Evolutionary conservation across 2,113 vertebrate genomes (phyloP), one percentile per base, ranked within the genome.

Genomic region (Zosterops pallidus): DNA sequence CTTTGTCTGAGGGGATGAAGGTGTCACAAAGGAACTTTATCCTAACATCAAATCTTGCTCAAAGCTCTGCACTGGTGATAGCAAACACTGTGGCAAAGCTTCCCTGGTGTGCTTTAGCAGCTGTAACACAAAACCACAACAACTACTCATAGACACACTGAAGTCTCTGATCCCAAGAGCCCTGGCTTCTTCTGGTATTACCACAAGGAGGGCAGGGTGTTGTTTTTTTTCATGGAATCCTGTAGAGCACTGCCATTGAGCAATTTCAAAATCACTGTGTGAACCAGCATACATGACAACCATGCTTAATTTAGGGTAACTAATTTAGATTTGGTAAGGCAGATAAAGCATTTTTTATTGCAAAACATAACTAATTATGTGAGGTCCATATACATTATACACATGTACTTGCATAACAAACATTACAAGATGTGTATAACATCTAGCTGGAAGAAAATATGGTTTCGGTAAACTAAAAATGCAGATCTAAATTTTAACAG

Each of bases 231-330:
- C 2, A 8, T 33, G 25, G 31, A 64, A 18, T 56, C 25, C 25
- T 37, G 29, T 6, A 55, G 6, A 74, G 12, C 17, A 42, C 1
- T 29, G 39, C n/a, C 46, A 57, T 6, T 0, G 1, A 75, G 28
- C 6, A 44, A 25, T 75, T 91, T 57, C 47, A 49, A 52, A 83
- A 56, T 65, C 7, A 10, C 35, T 57, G 31, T 41, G n/a, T 67
- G 21, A 65, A 52, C 20, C 11, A 50, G 33, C 23, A 41, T 6
- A 44, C 13, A 37, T 0, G 2, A 46, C 31, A 41, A 64, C 37
- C 23, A n/a, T 21, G 24, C 22, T 57, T 69, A 42, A 52, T 33
- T 80, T 68, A 63, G 39, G 46, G 46, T 26, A 50, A 59, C 25
- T 77, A 35, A 56, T 60, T 71, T 50, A 24, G n/a, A 46, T 76